Base-by-base conservation (phyloP, 2,888 invertebrate genomes). In the Schizotus pectinicornis region DNA sequence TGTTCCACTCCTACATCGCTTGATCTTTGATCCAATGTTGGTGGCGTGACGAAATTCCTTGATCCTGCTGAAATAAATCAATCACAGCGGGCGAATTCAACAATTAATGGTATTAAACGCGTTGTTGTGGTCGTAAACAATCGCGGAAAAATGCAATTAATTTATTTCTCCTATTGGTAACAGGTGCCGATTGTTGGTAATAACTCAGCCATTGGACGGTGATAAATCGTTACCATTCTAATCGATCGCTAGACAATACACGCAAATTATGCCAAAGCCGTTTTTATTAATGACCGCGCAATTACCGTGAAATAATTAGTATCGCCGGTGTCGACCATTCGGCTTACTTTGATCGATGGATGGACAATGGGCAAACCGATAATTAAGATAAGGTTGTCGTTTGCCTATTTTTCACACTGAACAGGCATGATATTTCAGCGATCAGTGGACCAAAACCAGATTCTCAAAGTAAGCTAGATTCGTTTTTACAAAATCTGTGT, bases 191-290 rank as follows among this genome's bases (percentile, higher is more conserved):
- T 46, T 51, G 51, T 46, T 41, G 22, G 53, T 53, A 34, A 39
- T 51, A 51, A 57, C 46, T 35, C 51, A 35, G 13, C 37, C 36
- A 52, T 57, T 57, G 52, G 51, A 14, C 8, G 7, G 48, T 57
- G 56, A 57, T 57, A 57, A 47, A 57, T 57, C 51, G 37, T 57
- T 47, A 41, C 56, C 12, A 32, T 56, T 50, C 41, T 47, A 51
- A 57, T 47, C 56, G 51, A 36, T 45, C 37, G 31, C 47, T 54
- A 47, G 54, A 54, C 54, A 54, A 54, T 54, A 41, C 46, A 47
- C 35, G 42, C 35, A 54, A 54, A 54, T 54, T 53, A 52, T 52
- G 43, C 31, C 36, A 37, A 52, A 43, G 37, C 34, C 33, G 43
- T 52, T 52, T 52, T 52, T 52, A 53, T 53, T 53, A 46, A 53